A percentile compares a stretch with the other conserved stretches of the same genome.
Conservation (phyloP, 2,113 vertebrate species). For the Sitta europaea region DNA sequence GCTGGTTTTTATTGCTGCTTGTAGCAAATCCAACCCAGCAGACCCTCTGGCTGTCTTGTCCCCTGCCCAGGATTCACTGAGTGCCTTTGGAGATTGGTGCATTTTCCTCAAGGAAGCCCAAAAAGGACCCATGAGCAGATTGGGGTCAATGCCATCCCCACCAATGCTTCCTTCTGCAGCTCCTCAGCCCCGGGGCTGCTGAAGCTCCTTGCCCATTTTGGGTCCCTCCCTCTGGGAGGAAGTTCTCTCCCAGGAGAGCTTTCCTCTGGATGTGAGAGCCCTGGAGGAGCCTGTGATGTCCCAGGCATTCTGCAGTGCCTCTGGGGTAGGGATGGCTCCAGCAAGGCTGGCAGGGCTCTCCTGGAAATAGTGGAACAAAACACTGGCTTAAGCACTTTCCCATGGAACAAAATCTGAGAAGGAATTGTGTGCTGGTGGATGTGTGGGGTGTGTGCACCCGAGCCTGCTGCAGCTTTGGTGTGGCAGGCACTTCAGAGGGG, state of each 20-base stretch:
- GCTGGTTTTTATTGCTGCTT: not conserved
- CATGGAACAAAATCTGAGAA: not conserved
- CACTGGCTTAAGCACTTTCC: not conserved
- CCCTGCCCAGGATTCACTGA: not conserved
- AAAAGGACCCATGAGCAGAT: accelerated
- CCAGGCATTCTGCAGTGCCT: not conserved
- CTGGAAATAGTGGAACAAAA: not conserved
- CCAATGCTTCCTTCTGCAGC: not conserved
- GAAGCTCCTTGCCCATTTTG: not conserved
- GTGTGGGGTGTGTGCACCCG: not conserved
- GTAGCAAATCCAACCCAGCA: not conserved
- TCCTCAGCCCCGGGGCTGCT: not conserved
- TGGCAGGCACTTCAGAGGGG: accelerated
- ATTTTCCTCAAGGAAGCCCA: not conserved
- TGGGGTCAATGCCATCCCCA: too few relatives aligned
- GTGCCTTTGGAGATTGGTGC: not conserved
- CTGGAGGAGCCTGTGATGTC: not conserved
- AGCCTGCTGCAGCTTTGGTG: not conserved
- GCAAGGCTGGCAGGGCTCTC: not conserved
- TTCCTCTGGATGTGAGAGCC: too few relatives aligned
- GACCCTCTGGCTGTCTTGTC: not conserved
- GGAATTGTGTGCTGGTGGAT: not conserved
- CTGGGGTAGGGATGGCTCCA: not conserved
- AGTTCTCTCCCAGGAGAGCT: not conserved
- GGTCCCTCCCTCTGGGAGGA: not conserved